Base-by-base conservation (phyloP, 2,888 invertebrate genomes). In the Lasius platythorax region DNA sequence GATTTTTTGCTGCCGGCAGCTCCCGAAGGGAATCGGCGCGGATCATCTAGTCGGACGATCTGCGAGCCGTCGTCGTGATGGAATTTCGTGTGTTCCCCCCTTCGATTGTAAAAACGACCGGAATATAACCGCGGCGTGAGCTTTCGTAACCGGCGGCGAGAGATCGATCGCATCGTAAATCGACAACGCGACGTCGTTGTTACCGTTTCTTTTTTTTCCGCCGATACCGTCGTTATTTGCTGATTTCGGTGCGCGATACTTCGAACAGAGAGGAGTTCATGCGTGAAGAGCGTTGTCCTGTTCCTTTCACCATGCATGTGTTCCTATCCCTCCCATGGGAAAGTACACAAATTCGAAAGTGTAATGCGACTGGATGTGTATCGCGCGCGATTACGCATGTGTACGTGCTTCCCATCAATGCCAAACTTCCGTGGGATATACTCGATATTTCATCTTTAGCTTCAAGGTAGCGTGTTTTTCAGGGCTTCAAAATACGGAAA, bases 111-210 rank as follows among this genome's bases (percentile, higher is more conserved):
- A 37, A 46, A 73, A 64, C 61, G 67, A 70, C 72, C 72, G 40
- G 46, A 23, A 66, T 79, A 64, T 46, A 72, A 4, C 79, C 84
- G 53, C 33, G 64, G 43, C 37, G 40, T 53, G 12, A 46, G 43
- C 46, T 79, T 79, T 82, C 83, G 75, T 85, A 87, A 87, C 74
- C 78, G 82, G 66, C 68, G 85, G 63, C 74, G 53, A 46, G 46
- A 68, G 84, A 75, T 87, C 86, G 87, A 87, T 88, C 84, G 63
- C 76, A 83, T 56, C 73, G 33, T 33, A 64, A 78, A 79, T 67
- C 46, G 68, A 61, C 63, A 40, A 46, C 53, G 64, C 53, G 46
- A 75, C 76, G 61, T 63, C 79, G 78, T 63, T 68, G 70, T 61
- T 79, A 70, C 63, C 70, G 28, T 53, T 37, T 76, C n/a, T n/a